These are phyloP conservation scores for Spodoptera littoralis DNA, from an alignment of 2,888 invertebrate species.

Conservation along the genomic window DNA sequence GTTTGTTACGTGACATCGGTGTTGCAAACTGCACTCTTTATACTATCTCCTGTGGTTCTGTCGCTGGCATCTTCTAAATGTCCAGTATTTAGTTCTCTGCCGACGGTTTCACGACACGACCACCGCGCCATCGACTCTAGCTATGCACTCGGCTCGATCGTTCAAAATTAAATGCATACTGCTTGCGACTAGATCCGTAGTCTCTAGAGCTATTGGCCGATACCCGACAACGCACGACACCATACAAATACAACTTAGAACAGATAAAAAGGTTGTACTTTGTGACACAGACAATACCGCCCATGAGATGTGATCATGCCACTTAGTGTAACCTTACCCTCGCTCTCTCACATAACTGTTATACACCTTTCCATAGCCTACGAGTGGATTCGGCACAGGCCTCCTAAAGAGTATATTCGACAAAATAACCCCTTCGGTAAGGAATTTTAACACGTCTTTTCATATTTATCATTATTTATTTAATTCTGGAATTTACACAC, in stretches of 20 bases:
- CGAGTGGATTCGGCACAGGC: constrained; percentile 89
- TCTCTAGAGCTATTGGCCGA: constrained; percentile 88
- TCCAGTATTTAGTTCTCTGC: constrained; percentile 82
- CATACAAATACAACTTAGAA: constrained; percentile 84
- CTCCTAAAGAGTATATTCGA: constrained; percentile 90
- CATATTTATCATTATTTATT: constrained; percentile 75
- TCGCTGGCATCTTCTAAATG: constrained; percentile 86
- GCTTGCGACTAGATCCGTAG: constrained; percentile 88
- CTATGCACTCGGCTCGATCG: constrained; percentile 87
- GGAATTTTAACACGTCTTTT: constrained; percentile 89
- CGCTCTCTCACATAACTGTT: constrained; percentile 88
- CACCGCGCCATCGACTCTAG: constrained; percentile 85
- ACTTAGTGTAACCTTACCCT: constrained; percentile 84
- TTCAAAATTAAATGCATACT: constrained; percentile 87
- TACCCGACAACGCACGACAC: constrained; percentile 87
- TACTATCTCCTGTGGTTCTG: constrained; percentile 87
- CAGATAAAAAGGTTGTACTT: constrained; percentile 88
- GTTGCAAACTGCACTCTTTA: constrained; percentile 89
- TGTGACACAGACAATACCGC: constrained; percentile 87
- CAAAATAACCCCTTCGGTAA: constrained; percentile 90
- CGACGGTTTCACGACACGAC: constrained; percentile 80
- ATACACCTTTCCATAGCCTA: constrained; percentile 89
- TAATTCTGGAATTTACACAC: constrained; percentile 78
- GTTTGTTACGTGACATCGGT: constrained; percentile 82
- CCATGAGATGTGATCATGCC: constrained; percentile 82